Conservation (phyloP, 2,797 vertebrate species). For the Coendou prehensilis region DNA sequence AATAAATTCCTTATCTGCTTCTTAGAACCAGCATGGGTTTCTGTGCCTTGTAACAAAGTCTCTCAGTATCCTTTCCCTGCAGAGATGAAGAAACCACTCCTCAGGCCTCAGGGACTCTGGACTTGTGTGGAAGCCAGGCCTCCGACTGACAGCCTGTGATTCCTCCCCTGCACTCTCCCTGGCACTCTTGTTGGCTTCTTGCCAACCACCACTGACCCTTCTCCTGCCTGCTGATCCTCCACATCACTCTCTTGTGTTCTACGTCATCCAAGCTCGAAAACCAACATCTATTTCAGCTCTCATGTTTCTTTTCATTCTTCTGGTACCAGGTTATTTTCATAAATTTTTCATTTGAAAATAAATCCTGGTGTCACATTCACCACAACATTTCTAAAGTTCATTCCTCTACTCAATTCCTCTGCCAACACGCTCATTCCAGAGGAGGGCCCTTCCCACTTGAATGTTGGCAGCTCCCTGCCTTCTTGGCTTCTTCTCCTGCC, state of each 20-base stretch:
- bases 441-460: conserved; percentile 67
- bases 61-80: background rate
- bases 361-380: conserved; percentile 58
- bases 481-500: conserved; percentile 56
- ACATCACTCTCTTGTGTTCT: background rate
- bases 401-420: conserved; percentile 56
- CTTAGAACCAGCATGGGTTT: background rate
- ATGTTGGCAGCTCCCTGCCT: conserved; percentile 53
- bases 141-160: background rate
- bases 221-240: background rate
- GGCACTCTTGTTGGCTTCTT: background rate
- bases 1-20: background rate
- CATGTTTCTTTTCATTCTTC: conserved; percentile 38
- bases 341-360: conserved; percentile 73
- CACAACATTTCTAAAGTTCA: conserved; percentile 73
- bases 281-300: conserved; percentile 26
- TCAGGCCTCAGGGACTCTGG: background rate
- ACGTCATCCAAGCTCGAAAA: background rate
- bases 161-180: background rate
- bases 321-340: conserved; percentile 63
- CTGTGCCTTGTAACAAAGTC: background rate
- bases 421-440: conserved; percentile 69
- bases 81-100: conserved; percentile 9
- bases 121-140: background rate
- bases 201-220: background rate